phyloP scores from a whole-genome alignment of 2,888 invertebrate genomes.

The Acronicta psi region DNA sequence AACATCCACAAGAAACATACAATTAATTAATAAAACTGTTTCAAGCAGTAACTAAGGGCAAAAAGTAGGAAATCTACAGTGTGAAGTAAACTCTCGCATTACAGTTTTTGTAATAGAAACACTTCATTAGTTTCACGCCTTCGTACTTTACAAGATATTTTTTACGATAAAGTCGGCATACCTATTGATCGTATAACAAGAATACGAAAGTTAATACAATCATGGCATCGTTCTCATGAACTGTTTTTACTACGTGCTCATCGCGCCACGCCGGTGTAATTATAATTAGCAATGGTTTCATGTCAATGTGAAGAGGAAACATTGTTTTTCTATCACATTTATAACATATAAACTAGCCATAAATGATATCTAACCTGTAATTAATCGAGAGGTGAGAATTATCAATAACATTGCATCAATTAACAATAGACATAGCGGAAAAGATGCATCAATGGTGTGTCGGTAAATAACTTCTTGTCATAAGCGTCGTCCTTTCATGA shows the following conservation, averaged over 20 bases:
- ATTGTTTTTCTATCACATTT: slow-evolving; percentile 60
- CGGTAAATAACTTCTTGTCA: not conserved
- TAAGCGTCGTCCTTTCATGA: slow-evolving; percentile 8
- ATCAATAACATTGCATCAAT: slow-evolving; percentile 34
- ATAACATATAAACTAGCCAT: slow-evolving; percentile 32
- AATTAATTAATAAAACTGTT: slow-evolving; percentile 22
- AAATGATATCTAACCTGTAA: slow-evolving; percentile 34
- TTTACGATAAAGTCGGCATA: slow-evolving; percentile 66
- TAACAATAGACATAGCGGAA: slow-evolving; percentile 19
- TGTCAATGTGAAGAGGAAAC: slow-evolving; percentile 68
- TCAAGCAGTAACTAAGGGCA: slow-evolving; percentile 19
- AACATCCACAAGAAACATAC: slow-evolving; percentile 10
- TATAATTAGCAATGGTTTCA: slow-evolving; percentile 70
- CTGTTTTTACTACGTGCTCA: slow-evolving; percentile 67
- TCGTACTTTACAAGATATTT: slow-evolving; percentile 61
- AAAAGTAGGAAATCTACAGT: slow-evolving; percentile 40
- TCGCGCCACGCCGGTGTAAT: slow-evolving; percentile 64
- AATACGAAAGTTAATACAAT: slow-evolving; percentile 59
- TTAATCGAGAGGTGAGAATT: slow-evolving; percentile 32
- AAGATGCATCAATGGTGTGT: slow-evolving; percentile 3
- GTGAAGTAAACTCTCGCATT: slow-evolving; percentile 51
- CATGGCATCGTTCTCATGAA: slow-evolving; percentile 64
- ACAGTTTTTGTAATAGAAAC: slow-evolving; percentile 63
- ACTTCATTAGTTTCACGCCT: slow-evolving; percentile 69
- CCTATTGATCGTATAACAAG: slow-evolving; percentile 61